Evolutionary conservation across 2,797 vertebrate genomes (phyloP).

Genomic region (Ispidina picta): DNA sequence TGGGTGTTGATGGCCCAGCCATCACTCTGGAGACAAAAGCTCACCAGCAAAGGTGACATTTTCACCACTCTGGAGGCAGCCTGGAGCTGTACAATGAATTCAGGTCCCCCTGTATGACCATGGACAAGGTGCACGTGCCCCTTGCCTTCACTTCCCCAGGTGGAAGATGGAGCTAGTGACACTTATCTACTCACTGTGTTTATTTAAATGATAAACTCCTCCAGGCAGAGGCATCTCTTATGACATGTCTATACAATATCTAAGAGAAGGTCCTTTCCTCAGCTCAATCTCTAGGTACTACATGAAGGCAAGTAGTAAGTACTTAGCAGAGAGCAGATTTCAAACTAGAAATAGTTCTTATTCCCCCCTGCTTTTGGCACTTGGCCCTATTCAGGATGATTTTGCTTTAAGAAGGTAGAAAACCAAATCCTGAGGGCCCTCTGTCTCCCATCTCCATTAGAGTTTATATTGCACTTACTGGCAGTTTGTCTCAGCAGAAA

Average conservation of each 20-base stretch:
- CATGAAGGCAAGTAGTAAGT: not conserved
- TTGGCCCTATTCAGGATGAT: not conserved
- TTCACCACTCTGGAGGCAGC: not conserved
- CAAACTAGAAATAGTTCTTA: conserved; percentile 5
- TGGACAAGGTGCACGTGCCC: not conserved
- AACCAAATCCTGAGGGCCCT: not conserved
- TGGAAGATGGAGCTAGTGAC: not conserved
- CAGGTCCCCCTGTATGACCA: not conserved
- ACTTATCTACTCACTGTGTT: not conserved
- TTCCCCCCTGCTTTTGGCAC: conserved; percentile 16
- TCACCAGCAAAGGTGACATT: not conserved
- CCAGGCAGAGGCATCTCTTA: conserved; percentile 10
- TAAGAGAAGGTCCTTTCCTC: conserved; percentile 5
- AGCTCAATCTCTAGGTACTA: not conserved
- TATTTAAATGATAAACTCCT: not conserved
- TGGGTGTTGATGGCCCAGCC: not conserved
- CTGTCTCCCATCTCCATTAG: not conserved
- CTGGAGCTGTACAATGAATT: not conserved
- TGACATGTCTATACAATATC: not conserved
- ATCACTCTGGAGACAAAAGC: not conserved
- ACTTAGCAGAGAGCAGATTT: conserved; percentile 4
- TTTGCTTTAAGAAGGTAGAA: conserved; percentile 15
- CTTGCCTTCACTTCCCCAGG: not conserved
- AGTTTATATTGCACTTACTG: not conserved
- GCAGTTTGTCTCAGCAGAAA: not conserved